Percentiles rank a stretch among this genome's conserved stretches.
These are phyloP conservation scores for Tiliacea aurago DNA, from an alignment of 2,888 invertebrate genomes.

Conservation along the genomic window DNA sequence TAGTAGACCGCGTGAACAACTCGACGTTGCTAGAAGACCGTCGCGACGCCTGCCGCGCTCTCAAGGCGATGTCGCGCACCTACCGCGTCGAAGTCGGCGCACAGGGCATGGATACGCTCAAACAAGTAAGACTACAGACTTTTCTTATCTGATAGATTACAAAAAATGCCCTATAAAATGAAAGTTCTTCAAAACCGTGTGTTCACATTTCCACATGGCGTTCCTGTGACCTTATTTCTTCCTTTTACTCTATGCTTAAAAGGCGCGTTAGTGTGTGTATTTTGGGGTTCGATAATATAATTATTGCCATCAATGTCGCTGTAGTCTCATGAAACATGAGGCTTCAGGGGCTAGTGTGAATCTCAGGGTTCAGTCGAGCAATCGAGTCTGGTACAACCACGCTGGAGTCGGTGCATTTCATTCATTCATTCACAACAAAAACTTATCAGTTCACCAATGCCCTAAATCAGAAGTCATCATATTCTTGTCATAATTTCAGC, in stretches of 20 bases:
- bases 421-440: too few relatives aligned
- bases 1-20: constrained; percentile 97
- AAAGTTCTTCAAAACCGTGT: not conserved
- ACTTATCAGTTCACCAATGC: not conserved
- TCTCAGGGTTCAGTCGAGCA: too few relatives aligned
- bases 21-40: constrained; percentile 98
- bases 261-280: not conserved
- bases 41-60: constrained; percentile 98
- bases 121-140: constrained; percentile 81
- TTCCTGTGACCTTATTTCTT: not conserved
- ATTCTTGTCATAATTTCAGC: not conserved
- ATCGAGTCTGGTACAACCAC: too few relatives aligned
- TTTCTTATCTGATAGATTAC: not conserved
- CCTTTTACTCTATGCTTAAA: not conserved
- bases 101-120: constrained; percentile 95
- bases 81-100: constrained; percentile 99
- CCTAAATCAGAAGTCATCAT: not conserved
- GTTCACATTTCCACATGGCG: not conserved
- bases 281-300: not conserved
- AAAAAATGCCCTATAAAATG: not conserved
- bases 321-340: too few relatives aligned
- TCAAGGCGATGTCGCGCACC: constrained; percentile 97
- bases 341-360: too few relatives aligned
- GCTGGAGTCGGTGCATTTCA: too few relatives aligned
- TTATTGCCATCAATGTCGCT: too few relatives aligned